A percentile compares a stretch with the other conserved stretches of the same genome.
These are phyloP conservation scores for Artibeus lituratus DNA, from an alignment of 2,797 vertebrate species.

Conservation along the genomic window DNA sequence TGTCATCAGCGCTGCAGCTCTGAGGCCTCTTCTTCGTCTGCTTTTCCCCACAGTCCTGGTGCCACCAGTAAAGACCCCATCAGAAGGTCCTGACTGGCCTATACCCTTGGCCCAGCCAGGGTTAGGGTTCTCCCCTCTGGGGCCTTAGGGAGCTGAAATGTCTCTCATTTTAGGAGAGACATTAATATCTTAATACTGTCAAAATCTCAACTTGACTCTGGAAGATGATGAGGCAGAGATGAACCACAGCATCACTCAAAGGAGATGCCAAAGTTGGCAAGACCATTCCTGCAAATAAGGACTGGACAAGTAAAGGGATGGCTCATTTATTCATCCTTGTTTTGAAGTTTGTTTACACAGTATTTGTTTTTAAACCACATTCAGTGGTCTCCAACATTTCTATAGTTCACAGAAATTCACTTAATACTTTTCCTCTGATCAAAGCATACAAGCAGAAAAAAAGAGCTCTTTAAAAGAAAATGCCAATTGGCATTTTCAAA, in stretches of 20 bases:
- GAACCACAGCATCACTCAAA: not conserved
- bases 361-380: not conserved
- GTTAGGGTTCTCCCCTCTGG: not conserved
- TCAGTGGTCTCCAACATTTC: not conserved
- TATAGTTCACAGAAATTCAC: not conserved
- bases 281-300: not conserved
- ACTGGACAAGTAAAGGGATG: not conserved
- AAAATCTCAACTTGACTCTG: not conserved
- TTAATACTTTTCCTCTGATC: not conserved
- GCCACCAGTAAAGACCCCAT: not conserved
- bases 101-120: not conserved
- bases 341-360: not conserved
- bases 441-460: not conserved
- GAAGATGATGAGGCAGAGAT: not conserved
- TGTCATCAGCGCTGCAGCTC: not conserved
- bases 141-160: not conserved
- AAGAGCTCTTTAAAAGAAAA: not conserved
- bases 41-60: not conserved
- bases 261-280: not conserved
- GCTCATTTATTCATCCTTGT: not conserved
- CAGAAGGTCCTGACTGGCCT: not conserved
- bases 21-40: not conserved
- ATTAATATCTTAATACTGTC: not conserved
- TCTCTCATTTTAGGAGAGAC: too few relatives aligned
- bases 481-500: constrained; percentile 12